Evolutionary conservation across 2,113 vertebrate species (phyloP).

Genomic region (Scomber japonicus): DNA sequence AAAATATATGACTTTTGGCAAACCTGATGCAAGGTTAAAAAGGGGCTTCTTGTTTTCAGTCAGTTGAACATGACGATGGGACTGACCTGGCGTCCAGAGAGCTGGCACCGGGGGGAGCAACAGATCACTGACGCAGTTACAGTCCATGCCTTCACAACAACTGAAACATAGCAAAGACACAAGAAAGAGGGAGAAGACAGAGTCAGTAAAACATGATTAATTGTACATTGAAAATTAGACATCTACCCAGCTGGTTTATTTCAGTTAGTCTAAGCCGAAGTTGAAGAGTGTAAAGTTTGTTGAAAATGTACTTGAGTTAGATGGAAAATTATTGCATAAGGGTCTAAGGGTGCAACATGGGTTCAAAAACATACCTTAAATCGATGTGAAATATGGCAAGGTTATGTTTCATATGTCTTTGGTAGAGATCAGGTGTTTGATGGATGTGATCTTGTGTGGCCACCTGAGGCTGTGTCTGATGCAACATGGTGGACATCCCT

Average conservation of each 20-base stretch:
- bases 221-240: not conserved
- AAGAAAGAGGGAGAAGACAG: not conserved
- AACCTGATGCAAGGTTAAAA: not conserved
- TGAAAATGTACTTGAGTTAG: slow-evolving; percentile 13
- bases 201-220: not conserved
- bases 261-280: slow-evolving; percentile 15
- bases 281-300: slow-evolving; percentile 54
- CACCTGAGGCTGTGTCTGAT: slow-evolving; percentile 76
- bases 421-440: slow-evolving; percentile 75
- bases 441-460: slow-evolving; percentile 69
- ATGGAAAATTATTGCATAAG: slow-evolving; percentile 59
- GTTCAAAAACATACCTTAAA: slow-evolving; percentile 66
- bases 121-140: slow-evolving; percentile 94
- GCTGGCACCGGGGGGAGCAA: slow-evolving; percentile 93
- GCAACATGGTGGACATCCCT: slow-evolving; percentile 76
- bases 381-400: slow-evolving; percentile 72
- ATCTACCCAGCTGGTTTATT: slow-evolving; percentile 10
- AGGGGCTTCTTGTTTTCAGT: not conserved
- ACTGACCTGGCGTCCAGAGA: slow-evolving; percentile 94
- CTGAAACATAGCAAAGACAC: slow-evolving; percentile 59
- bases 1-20: not conserved
- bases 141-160: slow-evolving; percentile 90
- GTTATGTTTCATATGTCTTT: slow-evolving; percentile 75
- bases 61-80: not conserved
- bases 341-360: slow-evolving; percentile 38